A percentile compares a stretch with the other conserved stretches of the same genome.
Conservation (phyloP, 2,888 invertebrate species). For the Deroplatys truncata region DNA sequence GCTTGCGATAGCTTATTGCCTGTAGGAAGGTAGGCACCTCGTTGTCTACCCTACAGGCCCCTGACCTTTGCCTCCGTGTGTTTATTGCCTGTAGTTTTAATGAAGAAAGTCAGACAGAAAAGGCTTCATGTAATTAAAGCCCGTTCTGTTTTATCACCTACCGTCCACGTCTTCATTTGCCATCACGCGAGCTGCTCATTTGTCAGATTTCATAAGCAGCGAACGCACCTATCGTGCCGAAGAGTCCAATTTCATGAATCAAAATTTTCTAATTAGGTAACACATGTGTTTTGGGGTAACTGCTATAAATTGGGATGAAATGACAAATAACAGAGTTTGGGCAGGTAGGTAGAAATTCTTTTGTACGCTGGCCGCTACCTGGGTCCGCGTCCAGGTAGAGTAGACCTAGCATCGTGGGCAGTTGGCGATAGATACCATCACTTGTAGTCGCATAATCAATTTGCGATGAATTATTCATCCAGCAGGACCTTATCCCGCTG, state of each 20-base stretch:
- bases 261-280: background rate
- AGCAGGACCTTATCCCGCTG: background rate
- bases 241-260: background rate
- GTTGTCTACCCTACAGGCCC: background rate
- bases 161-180: constrained; percentile 28
- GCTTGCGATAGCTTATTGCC: background rate
- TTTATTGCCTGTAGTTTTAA: background rate
- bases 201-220: constrained; percentile 30
- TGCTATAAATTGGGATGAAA: no score
- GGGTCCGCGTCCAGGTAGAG: no score
- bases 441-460: constrained; percentile 3
- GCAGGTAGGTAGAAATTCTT: background rate
- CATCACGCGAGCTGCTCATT: constrained; percentile 29
- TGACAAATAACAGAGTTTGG: background rate
- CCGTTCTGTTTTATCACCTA: background rate
- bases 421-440: background rate
- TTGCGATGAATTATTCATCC: constrained; percentile 13
- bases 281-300: background rate
- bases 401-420: background rate
- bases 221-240: background rate
- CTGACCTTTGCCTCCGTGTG: no score
- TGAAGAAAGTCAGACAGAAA: background rate
- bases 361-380: background rate
- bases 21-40: background rate
- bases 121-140: constrained; percentile 25